A percentile compares a stretch with the other conserved stretches of the same genome.
These are phyloP conservation scores for Dallia pectoralis DNA, from an alignment of 2,797 vertebrate species.

Conservation along the genomic window DNA sequence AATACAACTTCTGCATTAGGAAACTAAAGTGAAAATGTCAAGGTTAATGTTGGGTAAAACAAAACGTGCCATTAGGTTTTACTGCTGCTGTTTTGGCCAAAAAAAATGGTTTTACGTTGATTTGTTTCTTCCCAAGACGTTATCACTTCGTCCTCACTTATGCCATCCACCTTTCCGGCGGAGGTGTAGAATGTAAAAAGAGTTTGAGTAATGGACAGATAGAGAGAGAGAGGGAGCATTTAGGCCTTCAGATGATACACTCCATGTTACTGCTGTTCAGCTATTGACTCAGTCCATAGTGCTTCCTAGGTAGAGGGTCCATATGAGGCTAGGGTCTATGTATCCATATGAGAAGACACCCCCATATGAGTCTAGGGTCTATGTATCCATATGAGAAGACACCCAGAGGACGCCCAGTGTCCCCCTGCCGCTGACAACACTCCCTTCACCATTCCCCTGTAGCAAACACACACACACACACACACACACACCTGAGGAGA, in stretches of 20 bases:
- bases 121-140: not conserved
- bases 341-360: slow-evolving; percentile 15
- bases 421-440: slow-evolving; percentile 55
- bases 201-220: not conserved
- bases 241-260: not conserved
- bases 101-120: not conserved
- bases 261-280: not conserved
- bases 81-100: not conserved
- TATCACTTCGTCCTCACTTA: not conserved
- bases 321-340: slow-evolving; percentile 1
- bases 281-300: not conserved
- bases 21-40: not conserved
- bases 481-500: slow-evolving; percentile 66
- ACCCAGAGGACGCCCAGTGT: slow-evolving; percentile 26
- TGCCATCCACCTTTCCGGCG: not conserved
- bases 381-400: slow-evolving; percentile 18
- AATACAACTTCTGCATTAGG: not conserved
- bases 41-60: not conserved
- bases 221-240: not conserved
- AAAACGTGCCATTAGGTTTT: not conserved
- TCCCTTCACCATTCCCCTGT: slow-evolving; percentile 54
- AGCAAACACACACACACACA: slow-evolving; percentile 47
- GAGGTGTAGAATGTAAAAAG: not conserved
- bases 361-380: slow-evolving; percentile 22
- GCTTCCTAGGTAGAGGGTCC: slow-evolving; percentile 9